Conservation (phyloP, 2,888 invertebrate genomes). For the Brachypalpus laphriformis region DNA sequence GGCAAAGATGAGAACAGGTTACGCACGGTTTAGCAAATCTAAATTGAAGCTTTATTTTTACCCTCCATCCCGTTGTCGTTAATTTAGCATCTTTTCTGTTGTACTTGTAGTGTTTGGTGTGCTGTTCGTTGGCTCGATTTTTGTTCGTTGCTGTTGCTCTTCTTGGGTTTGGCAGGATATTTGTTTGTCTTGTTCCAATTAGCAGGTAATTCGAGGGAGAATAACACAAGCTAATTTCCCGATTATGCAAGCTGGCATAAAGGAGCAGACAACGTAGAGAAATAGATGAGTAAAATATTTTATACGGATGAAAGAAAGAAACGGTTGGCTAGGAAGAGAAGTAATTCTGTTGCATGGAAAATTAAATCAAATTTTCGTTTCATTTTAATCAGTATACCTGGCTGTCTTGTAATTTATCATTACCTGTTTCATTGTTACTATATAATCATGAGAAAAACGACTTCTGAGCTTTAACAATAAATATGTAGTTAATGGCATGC, state of each 20-base stretch:
- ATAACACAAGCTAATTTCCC: conserved; percentile 55
- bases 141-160: neutral
- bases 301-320: neutral
- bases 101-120: conserved; percentile 15
- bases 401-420: neutral
- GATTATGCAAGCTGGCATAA: conserved; percentile 50
- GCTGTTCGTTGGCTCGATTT: conserved; percentile 23
- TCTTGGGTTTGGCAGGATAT: conserved; percentile 26
- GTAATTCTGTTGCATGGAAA: conserved; percentile 2
- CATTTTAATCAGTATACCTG: neutral
- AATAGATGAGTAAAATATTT: conserved; percentile 17
- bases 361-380: conserved; percentile 10
- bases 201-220: conserved; percentile 60
- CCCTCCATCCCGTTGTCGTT: conserved; percentile 4
- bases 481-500: too few relatives aligned
- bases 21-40: conserved; percentile 72
- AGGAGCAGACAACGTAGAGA: neutral
- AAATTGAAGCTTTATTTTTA: conserved; percentile 68
- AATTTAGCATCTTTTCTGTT: conserved; percentile 23
- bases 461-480: too few relatives aligned
- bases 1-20: conserved; percentile 65
- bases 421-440: neutral
- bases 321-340: neutral
- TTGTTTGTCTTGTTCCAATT: conserved; percentile 60
- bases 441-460: too few relatives aligned